These are phyloP conservation scores for Todiramphus saurophagus DNA, from an alignment of 2,113 vertebrate species.

Conservation along the genomic window DNA sequence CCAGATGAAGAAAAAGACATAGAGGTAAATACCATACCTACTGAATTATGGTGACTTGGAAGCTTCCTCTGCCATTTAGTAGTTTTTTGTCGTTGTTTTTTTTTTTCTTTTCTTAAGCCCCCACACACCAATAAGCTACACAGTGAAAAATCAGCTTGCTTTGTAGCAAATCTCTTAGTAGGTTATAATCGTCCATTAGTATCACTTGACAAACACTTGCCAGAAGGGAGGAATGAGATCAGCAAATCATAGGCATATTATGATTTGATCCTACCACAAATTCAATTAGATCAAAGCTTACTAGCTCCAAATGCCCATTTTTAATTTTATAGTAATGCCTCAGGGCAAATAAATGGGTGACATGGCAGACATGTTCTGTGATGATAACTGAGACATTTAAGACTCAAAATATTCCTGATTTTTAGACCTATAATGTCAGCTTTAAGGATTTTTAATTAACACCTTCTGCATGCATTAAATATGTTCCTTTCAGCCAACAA, in stretches of 20 bases:
- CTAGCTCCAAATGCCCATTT: constrained; percentile 35
- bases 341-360: constrained; percentile 1
- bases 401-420: constrained; percentile 29
- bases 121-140: not conserved
- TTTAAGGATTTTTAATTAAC: constrained; percentile 68
- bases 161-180: not conserved
- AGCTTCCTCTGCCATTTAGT: not conserved
- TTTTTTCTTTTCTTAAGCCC: not conserved
- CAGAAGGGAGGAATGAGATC: constrained; percentile 46
- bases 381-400: constrained; percentile 51
- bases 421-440: constrained; percentile 32
- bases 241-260: constrained; percentile 22
- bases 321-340: constrained; percentile 56
- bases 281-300: constrained; percentile 57
- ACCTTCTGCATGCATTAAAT: constrained; percentile 54
- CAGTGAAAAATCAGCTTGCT: not conserved
- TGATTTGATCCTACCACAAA: constrained; percentile 32
- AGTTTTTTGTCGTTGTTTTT: too few relatives aligned
- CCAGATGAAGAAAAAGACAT: constrained; percentile 1
- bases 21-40: not conserved
- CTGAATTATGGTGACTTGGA: not conserved
- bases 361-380: not conserved
- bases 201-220: constrained; percentile 34
- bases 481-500: constrained; percentile 29
- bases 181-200: constrained; percentile 16